Base-by-base conservation (phyloP, 2,888 invertebrate genomes). In the Ophion obscuratus region DNA sequence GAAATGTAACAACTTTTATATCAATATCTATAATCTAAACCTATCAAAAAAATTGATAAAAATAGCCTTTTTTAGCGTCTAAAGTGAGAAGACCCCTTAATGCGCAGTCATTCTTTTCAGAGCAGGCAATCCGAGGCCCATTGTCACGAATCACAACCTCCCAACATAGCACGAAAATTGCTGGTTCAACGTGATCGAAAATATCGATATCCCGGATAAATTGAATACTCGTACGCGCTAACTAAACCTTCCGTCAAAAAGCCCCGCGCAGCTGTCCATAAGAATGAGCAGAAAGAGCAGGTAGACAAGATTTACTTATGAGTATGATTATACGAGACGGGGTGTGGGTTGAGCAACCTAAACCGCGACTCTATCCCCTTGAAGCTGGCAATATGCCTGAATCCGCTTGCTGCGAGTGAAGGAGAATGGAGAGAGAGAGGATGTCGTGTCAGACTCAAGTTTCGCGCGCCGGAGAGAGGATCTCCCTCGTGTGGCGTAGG, bases 311-410 rank as follows among this genome's bases (percentile, higher is more conserved):
- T 24, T 24, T 67, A 11, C 44, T 57, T 64, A 9, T 47, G 78
- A 66, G 77, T 77, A 61, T 57, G 68, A 81, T 85, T 80, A 71
- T 73, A 80, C 27, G 75, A 74, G 78, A 47, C 64, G 64, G 47
- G 14, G 47, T 10, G 47, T 14, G 81, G 81, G 64, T 87, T 87
- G 78, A 88, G 82, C 77, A 80, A 64, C 62, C 75, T 71, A 75
- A 78, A 85, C 66, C 80, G 57, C 64, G 53, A 53, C 64, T 75
- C 27, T 9, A 20, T 44, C 64, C 62, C 71, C 80, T 11, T 20
- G 31, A 17, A 53, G 75, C 78, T 84, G 87, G 87, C 85, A 87
- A 53, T 31, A 78, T 84, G 85, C 85, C 87, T 64, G 75, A 36
- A 68, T 40, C 6, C 67, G 57, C 57, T 74, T 53, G 40, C 59